A percentile compares a stretch with the other conserved stretches of the same genome.
phyloP scores from a whole-genome alignment of 2,113 vertebrate genomes.

The Edolisoma coerulescens region DNA sequence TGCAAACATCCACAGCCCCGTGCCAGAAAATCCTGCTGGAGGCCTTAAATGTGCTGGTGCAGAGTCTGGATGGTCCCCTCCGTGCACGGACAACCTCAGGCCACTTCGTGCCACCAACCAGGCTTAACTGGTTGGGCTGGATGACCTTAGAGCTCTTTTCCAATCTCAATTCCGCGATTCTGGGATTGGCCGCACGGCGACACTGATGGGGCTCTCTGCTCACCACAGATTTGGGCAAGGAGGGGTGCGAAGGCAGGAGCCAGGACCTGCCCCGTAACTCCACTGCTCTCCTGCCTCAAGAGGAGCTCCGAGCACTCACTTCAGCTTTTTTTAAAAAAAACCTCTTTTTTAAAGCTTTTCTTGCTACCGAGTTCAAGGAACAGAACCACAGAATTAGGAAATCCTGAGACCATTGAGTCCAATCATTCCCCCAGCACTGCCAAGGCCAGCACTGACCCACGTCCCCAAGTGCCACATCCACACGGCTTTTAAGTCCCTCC shows the following conservation, averaged over 20 bases:
- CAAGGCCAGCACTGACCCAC: fast-evolving
- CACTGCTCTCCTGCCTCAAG: background rate
- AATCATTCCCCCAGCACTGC: background rate
- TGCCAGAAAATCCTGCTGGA: background rate
- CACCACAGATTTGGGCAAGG: background rate
- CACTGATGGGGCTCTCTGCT: background rate
- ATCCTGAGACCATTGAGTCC: background rate
- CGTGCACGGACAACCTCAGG: background rate
- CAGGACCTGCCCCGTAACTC: background rate
- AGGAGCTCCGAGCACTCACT: background rate
- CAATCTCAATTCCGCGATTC: background rate
- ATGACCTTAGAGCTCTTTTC: background rate
- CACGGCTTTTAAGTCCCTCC: fast-evolving
- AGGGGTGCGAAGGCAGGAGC: background rate
- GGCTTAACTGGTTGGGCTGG: background rate
- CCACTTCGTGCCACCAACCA: background rate
- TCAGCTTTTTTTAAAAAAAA: background rate
- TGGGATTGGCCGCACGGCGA: background rate
- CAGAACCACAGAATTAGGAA: background rate
- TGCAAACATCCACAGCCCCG: background rate
- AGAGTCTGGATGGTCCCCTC: background rate
- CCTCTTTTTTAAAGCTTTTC: background rate
- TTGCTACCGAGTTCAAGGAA: fast-evolving
- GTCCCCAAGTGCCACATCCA: background rate
- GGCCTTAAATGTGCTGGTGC: background rate